These are phyloP conservation scores for Laspeyria flexula DNA, from an alignment of 2,888 invertebrate genomes.

Conservation along the genomic window DNA sequence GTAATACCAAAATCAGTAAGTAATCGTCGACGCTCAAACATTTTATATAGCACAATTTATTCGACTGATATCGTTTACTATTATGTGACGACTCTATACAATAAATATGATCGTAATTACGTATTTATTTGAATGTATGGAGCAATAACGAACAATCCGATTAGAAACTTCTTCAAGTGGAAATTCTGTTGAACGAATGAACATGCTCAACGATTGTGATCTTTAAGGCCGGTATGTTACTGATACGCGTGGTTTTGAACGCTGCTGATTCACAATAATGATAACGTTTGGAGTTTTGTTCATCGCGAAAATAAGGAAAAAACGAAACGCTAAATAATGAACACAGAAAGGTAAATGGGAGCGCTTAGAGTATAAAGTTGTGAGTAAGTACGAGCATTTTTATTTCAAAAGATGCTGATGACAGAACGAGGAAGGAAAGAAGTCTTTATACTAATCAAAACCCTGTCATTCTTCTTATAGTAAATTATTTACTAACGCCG, in stretches of 20 bases:
- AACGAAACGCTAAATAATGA: background rate
- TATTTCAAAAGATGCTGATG: background rate
- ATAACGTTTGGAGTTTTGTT: constrained; percentile 26
- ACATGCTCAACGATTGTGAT: constrained; percentile 6
- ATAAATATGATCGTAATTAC: constrained; percentile 8
- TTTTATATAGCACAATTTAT: constrained; percentile 1
- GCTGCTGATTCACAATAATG: constrained; percentile 4
- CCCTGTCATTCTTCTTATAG: no score
- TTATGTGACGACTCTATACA: background rate
- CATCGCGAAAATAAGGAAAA: constrained; percentile 15
- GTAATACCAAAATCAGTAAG: constrained; percentile 2
- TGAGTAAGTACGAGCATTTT: background rate
- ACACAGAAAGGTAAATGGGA: background rate
- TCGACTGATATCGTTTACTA: constrained; percentile 3
- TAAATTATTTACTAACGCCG: no score
- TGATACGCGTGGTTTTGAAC: constrained; percentile 1
- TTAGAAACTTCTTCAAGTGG: constrained; percentile 1
- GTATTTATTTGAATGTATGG: constrained; percentile 6
- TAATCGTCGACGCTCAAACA: background rate
- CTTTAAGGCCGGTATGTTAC: background rate
- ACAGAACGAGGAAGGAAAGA: no score
- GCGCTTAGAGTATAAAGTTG: no score
- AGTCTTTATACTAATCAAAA: no score
- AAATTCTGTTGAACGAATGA: constrained; percentile 4
- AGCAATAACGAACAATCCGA: constrained; percentile 1